phyloP scores from a whole-genome alignment of 2,797 vertebrate genomes.

The Halcyon leucocephala region DNA sequence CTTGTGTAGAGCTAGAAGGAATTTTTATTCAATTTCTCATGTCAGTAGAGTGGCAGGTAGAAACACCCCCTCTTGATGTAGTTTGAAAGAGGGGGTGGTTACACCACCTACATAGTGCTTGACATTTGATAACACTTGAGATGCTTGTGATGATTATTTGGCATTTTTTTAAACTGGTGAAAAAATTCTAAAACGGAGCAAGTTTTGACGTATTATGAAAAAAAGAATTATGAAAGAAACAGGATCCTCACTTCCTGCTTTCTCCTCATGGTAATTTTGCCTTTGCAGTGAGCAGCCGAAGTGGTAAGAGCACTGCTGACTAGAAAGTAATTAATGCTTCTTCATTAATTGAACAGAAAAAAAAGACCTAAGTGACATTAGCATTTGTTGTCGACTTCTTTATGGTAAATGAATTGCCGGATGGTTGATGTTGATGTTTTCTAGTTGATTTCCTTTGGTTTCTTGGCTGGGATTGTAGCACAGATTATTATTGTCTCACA shows the following conservation, averaged over 20 bases:
- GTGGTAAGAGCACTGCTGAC: background rate
- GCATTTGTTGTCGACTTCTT: constrained; percentile 29
- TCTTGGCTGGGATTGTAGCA: constrained; percentile 24
- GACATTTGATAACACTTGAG: constrained; percentile 12
- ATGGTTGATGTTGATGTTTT: constrained; percentile 54
- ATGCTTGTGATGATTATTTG: background rate
- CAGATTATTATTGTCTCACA: constrained; percentile 27
- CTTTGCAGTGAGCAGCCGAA: background rate
- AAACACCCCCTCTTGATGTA: background rate
- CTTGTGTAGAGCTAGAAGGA: background rate
- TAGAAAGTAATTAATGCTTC: constrained; percentile 45
- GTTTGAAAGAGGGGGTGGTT: background rate
- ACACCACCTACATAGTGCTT: background rate
- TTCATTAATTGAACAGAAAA: constrained; percentile 46
- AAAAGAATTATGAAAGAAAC: background rate
- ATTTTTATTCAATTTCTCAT: background rate
- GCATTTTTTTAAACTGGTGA: background rate
- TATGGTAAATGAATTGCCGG: constrained; percentile 42
- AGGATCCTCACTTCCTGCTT: background rate
- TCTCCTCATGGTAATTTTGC: constrained; percentile 6
- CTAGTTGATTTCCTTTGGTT: constrained; percentile 50
- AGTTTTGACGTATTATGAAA: background rate
- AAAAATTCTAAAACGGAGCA: background rate
- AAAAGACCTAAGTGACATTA: constrained; percentile 34
- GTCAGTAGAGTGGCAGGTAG: background rate